Conservation (phyloP, 2,797 vertebrate genomes). For the Choloepus didactylus region DNA sequence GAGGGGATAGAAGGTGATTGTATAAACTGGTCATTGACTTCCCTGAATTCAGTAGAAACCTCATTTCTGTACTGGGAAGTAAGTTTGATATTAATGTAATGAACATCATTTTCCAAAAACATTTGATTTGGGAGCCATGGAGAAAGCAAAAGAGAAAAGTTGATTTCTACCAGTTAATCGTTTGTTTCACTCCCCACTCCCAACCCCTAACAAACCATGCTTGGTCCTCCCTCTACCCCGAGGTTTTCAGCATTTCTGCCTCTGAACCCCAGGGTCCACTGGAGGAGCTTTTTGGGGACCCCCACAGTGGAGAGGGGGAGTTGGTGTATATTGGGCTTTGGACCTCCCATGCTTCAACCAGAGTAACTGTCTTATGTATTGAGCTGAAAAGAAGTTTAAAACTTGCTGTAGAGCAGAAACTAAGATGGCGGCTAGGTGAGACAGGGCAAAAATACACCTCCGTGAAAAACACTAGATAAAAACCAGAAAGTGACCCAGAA, state of each 20-base stretch:
- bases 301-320: background rate
- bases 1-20: background rate
- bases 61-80: constrained; percentile 47
- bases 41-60: constrained; percentile 20
- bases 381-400: constrained; percentile 13
- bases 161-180: background rate
- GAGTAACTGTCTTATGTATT: constrained; percentile 6
- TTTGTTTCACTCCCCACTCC: background rate
- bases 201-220: background rate
- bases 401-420: background rate
- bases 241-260: constrained; percentile 37
- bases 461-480: too few species aligned
- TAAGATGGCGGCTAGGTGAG: too few species aligned
- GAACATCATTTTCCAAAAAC: constrained; percentile 2
- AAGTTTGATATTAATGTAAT: constrained; percentile 16
- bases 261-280: background rate
- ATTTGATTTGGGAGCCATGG: constrained; percentile 34
- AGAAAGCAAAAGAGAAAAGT: constrained; percentile 25
- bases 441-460: too few species aligned
- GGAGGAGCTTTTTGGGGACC: background rate
- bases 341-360: background rate
- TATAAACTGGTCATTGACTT: background rate
- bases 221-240: background rate
- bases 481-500: too few species aligned
- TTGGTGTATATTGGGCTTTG: background rate